Conservation (phyloP, 1,140 invertebrate species). For the Caenorhabditis remanei region DNA sequence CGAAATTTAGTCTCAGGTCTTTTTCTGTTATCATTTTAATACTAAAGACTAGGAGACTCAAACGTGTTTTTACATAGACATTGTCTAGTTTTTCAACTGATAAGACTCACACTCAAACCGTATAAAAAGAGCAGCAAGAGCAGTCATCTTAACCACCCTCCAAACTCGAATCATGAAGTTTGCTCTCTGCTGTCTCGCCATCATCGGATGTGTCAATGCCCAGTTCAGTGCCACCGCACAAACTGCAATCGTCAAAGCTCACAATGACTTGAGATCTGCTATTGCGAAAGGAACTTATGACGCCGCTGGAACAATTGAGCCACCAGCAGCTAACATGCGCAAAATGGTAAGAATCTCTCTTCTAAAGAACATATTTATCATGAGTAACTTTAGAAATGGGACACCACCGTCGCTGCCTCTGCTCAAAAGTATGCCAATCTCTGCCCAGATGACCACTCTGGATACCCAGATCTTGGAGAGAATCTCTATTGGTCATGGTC, state of each 20-base stretch:
- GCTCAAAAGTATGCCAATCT: not conserved
- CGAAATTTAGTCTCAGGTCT: no score
- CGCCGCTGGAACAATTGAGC: not conserved
- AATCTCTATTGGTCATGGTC: not conserved
- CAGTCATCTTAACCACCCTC: not conserved
- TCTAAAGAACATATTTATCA: no score
- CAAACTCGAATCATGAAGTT: not conserved
- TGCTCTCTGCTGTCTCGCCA: not conserved
- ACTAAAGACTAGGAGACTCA: not conserved
- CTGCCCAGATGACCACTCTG: not conserved
- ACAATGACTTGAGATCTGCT: slow-evolving; percentile 7
- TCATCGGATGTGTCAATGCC: not conserved
- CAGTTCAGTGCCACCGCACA: slow-evolving; percentile 9
- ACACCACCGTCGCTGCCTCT: not conserved
- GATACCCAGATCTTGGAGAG: not conserved
- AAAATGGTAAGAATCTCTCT: not conserved
- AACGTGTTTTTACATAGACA: not conserved
- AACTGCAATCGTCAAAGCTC: not conserved
- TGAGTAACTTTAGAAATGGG: not conserved
- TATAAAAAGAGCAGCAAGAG: no score
- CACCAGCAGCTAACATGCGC: not conserved
- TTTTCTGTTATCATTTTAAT: no score
- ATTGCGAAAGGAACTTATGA: slow-evolving; percentile 3
- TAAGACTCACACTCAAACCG: not conserved
- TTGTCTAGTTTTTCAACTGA: slow-evolving; percentile 20